These are phyloP conservation scores for Oryctolagus cuniculus DNA, from an alignment of 2,113 vertebrate species.

Conservation along the genomic window DNA sequence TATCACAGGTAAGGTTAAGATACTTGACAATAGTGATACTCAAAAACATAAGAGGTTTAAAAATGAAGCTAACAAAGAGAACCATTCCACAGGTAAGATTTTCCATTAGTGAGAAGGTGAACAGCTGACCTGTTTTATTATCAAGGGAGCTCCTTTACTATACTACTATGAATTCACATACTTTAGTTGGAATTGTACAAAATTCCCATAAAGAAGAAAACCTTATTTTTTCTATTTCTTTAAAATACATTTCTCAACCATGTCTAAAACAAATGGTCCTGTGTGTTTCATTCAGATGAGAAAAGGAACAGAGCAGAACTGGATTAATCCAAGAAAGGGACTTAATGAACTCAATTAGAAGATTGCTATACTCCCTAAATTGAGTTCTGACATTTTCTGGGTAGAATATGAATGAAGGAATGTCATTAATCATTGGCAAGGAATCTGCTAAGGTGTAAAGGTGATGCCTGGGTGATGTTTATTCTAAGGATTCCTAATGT, in stretches of 20 bases:
- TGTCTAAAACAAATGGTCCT: not conserved
- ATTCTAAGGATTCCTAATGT: slow-evolving; percentile 45
- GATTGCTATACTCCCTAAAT: not conserved
- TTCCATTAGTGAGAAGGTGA: not conserved
- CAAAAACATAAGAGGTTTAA: not conserved
- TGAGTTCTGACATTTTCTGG: not conserved
- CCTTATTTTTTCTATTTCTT: not conserved
- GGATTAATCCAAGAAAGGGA: not conserved
- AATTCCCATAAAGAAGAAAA: not conserved
- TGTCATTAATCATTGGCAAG: not conserved
- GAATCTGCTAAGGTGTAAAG: not conserved
- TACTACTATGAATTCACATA: not conserved
- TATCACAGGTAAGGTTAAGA: not conserved
- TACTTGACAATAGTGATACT: not conserved
- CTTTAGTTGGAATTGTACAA: not conserved
- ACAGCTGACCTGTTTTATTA: not conserved
- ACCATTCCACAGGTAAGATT: not conserved
- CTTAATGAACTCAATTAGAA: not conserved
- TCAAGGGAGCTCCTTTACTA: not conserved
- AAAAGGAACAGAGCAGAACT: not conserved
- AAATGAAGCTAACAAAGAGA: slow-evolving; percentile 14
- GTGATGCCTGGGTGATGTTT: not conserved
- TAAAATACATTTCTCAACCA: not conserved
- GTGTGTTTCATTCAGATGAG: not conserved
- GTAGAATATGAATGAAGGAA: not conserved